Evolutionary conservation across 2,888 invertebrate species (phyloP).

Genomic region (Pseudococcus longispinus): DNA sequence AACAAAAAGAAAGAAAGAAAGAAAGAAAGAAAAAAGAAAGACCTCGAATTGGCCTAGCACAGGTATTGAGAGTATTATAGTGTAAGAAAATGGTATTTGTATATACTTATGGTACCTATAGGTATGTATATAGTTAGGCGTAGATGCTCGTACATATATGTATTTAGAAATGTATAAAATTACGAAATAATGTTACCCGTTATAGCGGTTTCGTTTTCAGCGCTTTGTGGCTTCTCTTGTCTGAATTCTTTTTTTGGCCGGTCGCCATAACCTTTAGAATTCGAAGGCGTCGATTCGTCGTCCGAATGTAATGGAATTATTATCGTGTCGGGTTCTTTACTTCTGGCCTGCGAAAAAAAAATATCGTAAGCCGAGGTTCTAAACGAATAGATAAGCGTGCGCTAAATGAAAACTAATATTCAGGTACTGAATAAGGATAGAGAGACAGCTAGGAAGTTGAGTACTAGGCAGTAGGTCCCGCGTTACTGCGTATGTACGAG

Average conservation of each 20-base stretch:
- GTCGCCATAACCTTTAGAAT: slow-evolving; percentile 18
- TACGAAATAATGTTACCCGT: slow-evolving; percentile 46
- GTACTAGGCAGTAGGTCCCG: too few species aligned
- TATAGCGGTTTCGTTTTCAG: slow-evolving; percentile 36
- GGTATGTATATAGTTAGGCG: not conserved
- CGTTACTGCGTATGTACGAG: too few species aligned
- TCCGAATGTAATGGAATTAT: slow-evolving; percentile 76
- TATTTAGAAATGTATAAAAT: not conserved
- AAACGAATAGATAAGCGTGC: too few species aligned
- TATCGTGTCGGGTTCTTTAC: slow-evolving; percentile 65
- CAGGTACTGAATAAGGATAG: too few species aligned
- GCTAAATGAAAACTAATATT: too few species aligned
- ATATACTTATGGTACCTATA: not conserved
- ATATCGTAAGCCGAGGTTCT: too few species aligned
- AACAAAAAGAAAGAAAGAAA: not conserved
- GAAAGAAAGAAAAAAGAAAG: not conserved
- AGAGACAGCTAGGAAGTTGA: too few species aligned
- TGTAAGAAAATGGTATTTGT: not conserved
- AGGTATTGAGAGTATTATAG: not conserved
- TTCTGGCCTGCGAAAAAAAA: slow-evolving; percentile 55
- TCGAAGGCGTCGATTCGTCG: slow-evolving; percentile 57
- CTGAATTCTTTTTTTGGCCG: not conserved
- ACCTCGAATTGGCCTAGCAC: not conserved
- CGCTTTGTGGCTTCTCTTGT: not conserved
- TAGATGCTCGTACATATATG: not conserved